phyloP scores from a whole-genome alignment of 2,113 vertebrate genomes.

The Erythrocercus mccallii region DNA sequence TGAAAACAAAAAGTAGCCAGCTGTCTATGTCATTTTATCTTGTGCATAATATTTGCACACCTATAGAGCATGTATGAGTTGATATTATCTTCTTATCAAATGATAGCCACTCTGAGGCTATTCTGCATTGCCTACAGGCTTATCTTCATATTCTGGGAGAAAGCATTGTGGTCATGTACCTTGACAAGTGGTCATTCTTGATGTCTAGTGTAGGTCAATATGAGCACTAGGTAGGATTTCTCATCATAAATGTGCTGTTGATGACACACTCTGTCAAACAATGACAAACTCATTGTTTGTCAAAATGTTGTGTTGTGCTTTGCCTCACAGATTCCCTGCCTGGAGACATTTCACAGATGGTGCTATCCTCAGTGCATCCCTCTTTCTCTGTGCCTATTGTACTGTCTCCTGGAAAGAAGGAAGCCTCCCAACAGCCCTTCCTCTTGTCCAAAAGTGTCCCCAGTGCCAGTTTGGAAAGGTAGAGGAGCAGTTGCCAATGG shows the following conservation, averaged over 20 bases:
- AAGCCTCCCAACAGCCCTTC: constrained; percentile 43
- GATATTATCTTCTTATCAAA: neutral
- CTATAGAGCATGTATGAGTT: neutral
- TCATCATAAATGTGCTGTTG: neutral
- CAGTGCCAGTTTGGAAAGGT: constrained; percentile 79
- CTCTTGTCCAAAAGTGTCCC: constrained; percentile 77
- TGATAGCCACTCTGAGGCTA: neutral
- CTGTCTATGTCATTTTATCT: neutral
- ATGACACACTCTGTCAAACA: neutral
- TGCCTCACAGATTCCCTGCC: constrained; percentile 80
- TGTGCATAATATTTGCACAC: neutral
- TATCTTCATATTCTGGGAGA: neutral
- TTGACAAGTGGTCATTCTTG: neutral
- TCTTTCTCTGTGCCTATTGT: constrained; percentile 77
- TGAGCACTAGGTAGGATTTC: neutral
- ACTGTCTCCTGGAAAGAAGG: constrained; percentile 72
- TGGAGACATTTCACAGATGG: constrained; percentile 72
- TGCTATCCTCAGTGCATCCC: constrained; percentile 27
- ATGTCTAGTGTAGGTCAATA: neutral
- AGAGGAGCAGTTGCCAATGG: neutral
- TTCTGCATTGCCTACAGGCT: neutral
- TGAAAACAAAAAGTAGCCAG: neutral
- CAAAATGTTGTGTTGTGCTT: neutral
- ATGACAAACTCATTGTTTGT: neutral
- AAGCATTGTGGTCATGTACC: neutral